Evolutionary conservation across 2,113 vertebrate genomes (phyloP).

Genomic region (Alces alces): DNA sequence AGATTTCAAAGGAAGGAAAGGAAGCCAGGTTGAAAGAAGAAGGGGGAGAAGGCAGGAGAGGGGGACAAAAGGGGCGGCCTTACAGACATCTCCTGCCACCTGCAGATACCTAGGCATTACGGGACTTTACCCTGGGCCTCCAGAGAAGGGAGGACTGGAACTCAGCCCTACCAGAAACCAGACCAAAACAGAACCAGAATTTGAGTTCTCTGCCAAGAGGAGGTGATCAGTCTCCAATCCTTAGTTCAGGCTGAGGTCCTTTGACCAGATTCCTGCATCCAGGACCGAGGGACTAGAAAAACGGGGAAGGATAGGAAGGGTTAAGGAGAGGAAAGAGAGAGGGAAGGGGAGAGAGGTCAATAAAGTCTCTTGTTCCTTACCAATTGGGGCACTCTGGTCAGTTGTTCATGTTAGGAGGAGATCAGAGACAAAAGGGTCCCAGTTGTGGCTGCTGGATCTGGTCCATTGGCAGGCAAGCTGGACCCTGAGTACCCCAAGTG

Average conservation of each 20-base stretch:
- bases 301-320: neutral
- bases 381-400: neutral
- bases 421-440: neutral
- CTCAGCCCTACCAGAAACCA: neutral
- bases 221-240: neutral
- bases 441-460: neutral
- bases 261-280: neutral
- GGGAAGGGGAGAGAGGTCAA: neutral
- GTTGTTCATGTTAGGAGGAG: neutral
- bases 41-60: accelerated
- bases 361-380: neutral
- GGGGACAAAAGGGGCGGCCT: accelerated
- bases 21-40: neutral
- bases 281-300: neutral
- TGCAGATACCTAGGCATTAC: neutral
- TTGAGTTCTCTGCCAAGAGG: neutral
- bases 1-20: neutral
- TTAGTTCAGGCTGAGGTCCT: neutral
- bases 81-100: neutral
- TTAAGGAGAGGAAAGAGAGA: neutral
- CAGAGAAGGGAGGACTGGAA: neutral
- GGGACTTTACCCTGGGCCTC: neutral
- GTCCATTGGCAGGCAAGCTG: neutral
- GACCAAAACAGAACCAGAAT: neutral
- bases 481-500: neutral